Evolutionary conservation across 1,140 invertebrate species (phyloP), one percentile per base, ranked within the genome.

Genomic region (Teleogryllus occipitalis): DNA sequence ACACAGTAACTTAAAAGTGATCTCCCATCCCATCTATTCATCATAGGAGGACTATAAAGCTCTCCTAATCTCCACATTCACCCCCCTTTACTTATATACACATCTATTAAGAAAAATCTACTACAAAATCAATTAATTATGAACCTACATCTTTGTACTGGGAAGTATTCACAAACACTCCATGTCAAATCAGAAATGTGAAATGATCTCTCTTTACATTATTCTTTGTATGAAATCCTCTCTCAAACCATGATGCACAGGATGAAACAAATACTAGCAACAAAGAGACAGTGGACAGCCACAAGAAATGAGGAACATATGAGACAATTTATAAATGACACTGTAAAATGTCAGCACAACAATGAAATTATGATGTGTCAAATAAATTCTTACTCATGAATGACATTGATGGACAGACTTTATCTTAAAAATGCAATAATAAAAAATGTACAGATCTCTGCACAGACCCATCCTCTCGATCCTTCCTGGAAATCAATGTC

Each of bases 361-460:
- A 65, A 65, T 14, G 54, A 65, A 65, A 14, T 65, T 65, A 18
- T 18, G 10, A 14, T 7, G 54, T 65, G 18, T 65, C 54, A 65
- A 65, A 65, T 65, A 65, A 65, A 65, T 18, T 65, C 18, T 14
- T 65, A 65, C 27, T 39, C 27, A 65, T 65, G 18, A 65, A 65
- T 65, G 54, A 65, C 54, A 65, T 65, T 65, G 18, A 65, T 65
- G 54, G 54, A 65, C 54, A 65, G 54, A 65, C 54, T 65, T 65
- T 65, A 65, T 65, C 54, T 65, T 65, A 65, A 65, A 65, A 65
- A 65, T 65, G 54, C 54, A 77, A 77, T 77, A 49, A 77, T 77
- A 77, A 77, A 76, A 77, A 77, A 48, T 39, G 14, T 77, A 48
- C 48, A 77, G 46, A 18, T 48, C n/a, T 7, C 47, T 54, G 47